Percentiles rank a stretch among this genome's conserved stretches.
Evolutionary conservation across 1,140 invertebrate genomes (phyloP).

Genomic region (Camponotus floridanus): DNA sequence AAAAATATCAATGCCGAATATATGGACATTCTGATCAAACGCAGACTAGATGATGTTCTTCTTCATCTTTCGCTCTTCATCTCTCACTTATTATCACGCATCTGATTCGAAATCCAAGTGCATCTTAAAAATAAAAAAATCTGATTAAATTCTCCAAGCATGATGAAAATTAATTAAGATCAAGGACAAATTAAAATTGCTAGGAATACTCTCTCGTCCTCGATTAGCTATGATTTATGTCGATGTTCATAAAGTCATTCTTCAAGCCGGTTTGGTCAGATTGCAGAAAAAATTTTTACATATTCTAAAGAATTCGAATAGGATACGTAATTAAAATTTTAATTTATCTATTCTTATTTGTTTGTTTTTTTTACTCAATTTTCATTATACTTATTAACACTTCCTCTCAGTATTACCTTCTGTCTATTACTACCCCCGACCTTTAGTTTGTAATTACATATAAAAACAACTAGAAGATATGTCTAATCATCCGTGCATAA

Average conservation of each 20-base stretch:
- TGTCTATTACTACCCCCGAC: no score
- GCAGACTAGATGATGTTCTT: not conserved
- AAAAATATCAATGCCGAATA: constrained; percentile 21
- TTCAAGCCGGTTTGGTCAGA: constrained; percentile 22
- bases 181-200: constrained; percentile 11
- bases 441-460: not conserved
- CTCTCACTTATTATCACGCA: not conserved
- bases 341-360: no score
- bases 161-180: constrained; percentile 10
- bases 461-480: not conserved
- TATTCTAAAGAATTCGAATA: not conserved
- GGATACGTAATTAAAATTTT: not conserved
- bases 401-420: not conserved
- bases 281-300: not conserved
- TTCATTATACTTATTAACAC: not conserved
- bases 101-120: not conserved
- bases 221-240: constrained; percentile 3
- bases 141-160: not conserved
- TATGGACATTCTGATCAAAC: constrained; percentile 18
- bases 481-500: not conserved
- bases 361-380: not conserved
- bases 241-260: not conserved
- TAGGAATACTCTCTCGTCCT: constrained; percentile 11
- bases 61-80: not conserved
- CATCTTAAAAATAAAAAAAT: not conserved